phyloP scores from a whole-genome alignment of 37 sponge, comb jelly and placozoan species.

The Cliona cf. orientalis region DNA sequence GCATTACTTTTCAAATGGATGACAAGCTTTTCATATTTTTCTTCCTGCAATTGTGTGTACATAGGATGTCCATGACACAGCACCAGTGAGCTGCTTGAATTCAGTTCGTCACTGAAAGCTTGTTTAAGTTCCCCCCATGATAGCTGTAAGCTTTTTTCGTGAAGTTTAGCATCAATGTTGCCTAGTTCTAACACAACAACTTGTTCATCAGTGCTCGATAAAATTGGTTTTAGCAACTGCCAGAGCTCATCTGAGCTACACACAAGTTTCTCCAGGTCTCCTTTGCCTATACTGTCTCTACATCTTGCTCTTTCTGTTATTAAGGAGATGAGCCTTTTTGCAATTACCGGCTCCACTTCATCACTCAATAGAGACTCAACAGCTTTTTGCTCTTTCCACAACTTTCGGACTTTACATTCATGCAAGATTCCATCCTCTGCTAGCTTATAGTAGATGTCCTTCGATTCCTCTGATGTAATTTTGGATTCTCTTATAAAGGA shows the following conservation, averaged over 20 bases:
- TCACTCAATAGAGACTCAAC: background rate
- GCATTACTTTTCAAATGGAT: background rate
- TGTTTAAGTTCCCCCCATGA: background rate
- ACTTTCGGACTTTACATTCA: background rate
- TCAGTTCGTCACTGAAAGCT: background rate
- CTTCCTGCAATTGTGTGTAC: background rate
- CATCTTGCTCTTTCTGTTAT: background rate
- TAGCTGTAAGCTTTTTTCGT: background rate
- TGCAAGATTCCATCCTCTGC: background rate
- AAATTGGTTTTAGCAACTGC: background rate
- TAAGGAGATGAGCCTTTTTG: background rate
- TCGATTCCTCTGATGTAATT: background rate
- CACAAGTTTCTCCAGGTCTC: background rate
- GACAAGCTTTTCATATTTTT: background rate
- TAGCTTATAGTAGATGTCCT: background rate
- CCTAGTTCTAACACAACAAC: background rate
- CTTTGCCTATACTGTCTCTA: background rate
- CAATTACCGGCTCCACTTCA: background rate
- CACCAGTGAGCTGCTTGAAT: background rate
- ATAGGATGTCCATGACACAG: background rate
- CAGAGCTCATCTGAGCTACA: background rate
- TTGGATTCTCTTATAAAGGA: constrained; percentile 7
- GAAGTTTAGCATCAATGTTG: background rate
- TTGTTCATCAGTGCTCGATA: background rate
- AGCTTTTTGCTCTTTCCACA: background rate